These are phyloP conservation scores for Philereme vetulata DNA, from an alignment of 2,888 invertebrate species.

Conservation along the genomic window DNA sequence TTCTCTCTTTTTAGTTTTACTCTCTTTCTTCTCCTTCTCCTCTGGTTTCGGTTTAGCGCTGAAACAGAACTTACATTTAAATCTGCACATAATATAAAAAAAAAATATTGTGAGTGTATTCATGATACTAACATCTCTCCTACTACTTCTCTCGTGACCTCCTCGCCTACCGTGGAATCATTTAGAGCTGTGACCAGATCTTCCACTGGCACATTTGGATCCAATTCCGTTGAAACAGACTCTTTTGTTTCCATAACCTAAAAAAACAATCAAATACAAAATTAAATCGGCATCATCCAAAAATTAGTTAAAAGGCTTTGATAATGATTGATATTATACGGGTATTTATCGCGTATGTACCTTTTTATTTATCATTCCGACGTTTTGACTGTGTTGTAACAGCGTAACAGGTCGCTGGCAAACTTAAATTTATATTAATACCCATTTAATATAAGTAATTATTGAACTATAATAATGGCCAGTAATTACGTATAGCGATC, in stretches of 20 bases:
- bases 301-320: too few species aligned
- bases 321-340: too few species aligned
- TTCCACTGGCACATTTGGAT: constrained; percentile 86
- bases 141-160: constrained; percentile 53
- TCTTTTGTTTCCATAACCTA: constrained; percentile 86
- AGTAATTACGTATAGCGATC: too few species aligned
- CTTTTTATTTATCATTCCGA: too few species aligned
- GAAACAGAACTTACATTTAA: constrained; percentile 10
- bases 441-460: too few species aligned
- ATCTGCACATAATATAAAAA: neutral
- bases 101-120: neutral
- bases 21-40: constrained; percentile 46
- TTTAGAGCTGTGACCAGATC: constrained; percentile 86
- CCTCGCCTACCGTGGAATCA: constrained; percentile 71
- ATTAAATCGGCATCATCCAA: neutral
- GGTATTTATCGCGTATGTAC: too few species aligned
- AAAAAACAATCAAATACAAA: constrained; percentile 22
- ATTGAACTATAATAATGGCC: too few species aligned
- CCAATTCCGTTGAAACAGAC: constrained; percentile 85
- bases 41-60: constrained; percentile 45
- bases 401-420: too few species aligned
- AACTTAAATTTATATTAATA: too few species aligned
- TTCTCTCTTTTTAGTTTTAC: constrained; percentile 54
- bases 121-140: constrained; percentile 34
- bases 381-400: too few species aligned